phyloP scores from a whole-genome alignment of 2,113 vertebrate species.

The Jaculus jaculus region DNA sequence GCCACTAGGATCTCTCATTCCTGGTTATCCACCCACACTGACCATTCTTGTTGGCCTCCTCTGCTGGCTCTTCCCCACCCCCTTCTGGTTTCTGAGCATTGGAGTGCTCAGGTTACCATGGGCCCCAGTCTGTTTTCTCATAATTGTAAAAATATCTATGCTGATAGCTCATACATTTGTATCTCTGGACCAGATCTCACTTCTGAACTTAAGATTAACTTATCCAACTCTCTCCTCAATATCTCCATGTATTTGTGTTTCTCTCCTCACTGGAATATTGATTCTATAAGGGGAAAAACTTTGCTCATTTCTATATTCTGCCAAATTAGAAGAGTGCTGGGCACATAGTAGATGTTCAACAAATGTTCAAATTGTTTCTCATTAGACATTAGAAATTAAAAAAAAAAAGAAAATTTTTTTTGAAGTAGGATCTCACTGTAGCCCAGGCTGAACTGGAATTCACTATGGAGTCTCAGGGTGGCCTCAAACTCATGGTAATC shows the following conservation, averaged over 20 bases:
- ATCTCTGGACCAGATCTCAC: neutral
- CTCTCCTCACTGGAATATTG: neutral
- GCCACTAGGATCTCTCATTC: neutral
- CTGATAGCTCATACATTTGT: too few species aligned
- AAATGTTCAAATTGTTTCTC: slow-evolving; percentile 17
- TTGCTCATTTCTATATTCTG: neutral
- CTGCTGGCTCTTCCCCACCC: neutral
- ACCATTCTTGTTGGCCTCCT: neutral
- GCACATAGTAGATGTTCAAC: neutral
- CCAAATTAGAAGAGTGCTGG: neutral
- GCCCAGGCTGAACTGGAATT: too few species aligned
- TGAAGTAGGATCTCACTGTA: too few species aligned
- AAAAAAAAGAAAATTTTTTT: too few species aligned
- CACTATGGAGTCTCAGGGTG: too few species aligned
- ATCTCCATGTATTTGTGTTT: neutral
- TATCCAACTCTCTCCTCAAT: neutral
- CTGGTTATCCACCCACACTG: neutral
- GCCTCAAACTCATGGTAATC: too few species aligned
- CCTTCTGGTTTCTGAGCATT: neutral
- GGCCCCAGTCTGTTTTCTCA: neutral
- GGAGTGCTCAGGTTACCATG: neutral
- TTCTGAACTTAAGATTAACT: neutral
- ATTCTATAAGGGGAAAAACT: neutral
- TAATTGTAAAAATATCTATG: neutral
- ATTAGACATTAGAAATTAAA: neutral